A percentile compares a stretch with the other conserved stretches of the same genome.
phyloP scores from a whole-genome alignment of 2,113 vertebrate species.

The Chamaea fasciata region DNA sequence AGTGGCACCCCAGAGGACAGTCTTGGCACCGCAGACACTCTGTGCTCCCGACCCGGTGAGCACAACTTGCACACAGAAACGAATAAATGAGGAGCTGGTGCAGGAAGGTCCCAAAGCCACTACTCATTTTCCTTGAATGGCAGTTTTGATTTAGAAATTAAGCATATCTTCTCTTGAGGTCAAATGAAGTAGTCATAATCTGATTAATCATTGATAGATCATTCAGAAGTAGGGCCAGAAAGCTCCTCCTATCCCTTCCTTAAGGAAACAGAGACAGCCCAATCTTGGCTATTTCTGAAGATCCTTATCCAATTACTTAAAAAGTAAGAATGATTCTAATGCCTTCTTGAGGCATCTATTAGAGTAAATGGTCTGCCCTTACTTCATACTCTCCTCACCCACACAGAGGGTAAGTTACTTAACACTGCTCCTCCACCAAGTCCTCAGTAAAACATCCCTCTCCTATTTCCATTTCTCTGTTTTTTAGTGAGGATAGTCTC shows the following conservation, averaged over 20 bases:
- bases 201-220: background rate
- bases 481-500: background rate
- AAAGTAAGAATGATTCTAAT: background rate
- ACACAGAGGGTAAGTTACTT: background rate
- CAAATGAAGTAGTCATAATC: constrained; percentile 3
- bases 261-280: background rate
- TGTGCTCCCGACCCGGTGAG: background rate
- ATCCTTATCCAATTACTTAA: background rate
- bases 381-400: background rate
- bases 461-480: background rate
- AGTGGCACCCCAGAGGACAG: background rate
- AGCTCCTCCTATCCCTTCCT: background rate
- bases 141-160: constrained; percentile 22
- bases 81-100: background rate
- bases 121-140: background rate
- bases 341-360: background rate
- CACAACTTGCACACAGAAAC: background rate
- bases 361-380: background rate
- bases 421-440: background rate
- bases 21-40: background rate
- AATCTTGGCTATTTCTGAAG: background rate
- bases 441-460: background rate
- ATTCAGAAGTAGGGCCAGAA: background rate
- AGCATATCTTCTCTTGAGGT: background rate
- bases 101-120: background rate